Conservation (phyloP, 2,797 vertebrate species). For the Paratrypauchen microcephalus region DNA sequence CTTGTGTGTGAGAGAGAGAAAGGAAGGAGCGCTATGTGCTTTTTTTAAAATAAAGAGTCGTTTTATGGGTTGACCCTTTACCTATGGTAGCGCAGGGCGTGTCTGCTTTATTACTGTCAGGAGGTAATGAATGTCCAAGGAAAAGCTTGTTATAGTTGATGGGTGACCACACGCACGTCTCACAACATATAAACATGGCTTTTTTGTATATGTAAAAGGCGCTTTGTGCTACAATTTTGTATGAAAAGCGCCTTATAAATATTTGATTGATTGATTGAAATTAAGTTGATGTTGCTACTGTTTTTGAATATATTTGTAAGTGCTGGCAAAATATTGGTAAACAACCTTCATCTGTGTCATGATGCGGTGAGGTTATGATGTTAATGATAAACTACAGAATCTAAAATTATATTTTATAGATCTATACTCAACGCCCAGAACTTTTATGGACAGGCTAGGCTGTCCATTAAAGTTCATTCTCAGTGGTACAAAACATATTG, state of each 20-base stretch:
- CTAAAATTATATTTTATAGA: constrained; percentile 22
- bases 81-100: constrained; percentile 54
- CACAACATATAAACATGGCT: constrained; percentile 21
- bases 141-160: constrained; percentile 58
- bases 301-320: background rate
- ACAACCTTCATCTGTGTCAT: background rate
- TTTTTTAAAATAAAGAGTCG: constrained; percentile 37
- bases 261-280: too few species aligned
- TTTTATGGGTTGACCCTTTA: constrained; percentile 69
- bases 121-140: constrained; percentile 70
- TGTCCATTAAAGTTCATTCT: background rate
- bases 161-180: constrained; percentile 44
- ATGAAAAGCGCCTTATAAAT: too few species aligned
- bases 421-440: too few species aligned
- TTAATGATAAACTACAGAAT: constrained; percentile 54
- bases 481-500: background rate
- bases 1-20: constrained; percentile 24
- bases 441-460: background rate
- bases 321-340: background rate
- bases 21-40: constrained; percentile 24
- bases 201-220: background rate
- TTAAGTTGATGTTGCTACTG: background rate
- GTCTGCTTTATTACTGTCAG: constrained; percentile 62
- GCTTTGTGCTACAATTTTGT: too few species aligned
- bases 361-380: background rate